phyloP scores from a whole-genome alignment of 2,113 vertebrate genomes.

The Poecilia latipinna region DNA sequence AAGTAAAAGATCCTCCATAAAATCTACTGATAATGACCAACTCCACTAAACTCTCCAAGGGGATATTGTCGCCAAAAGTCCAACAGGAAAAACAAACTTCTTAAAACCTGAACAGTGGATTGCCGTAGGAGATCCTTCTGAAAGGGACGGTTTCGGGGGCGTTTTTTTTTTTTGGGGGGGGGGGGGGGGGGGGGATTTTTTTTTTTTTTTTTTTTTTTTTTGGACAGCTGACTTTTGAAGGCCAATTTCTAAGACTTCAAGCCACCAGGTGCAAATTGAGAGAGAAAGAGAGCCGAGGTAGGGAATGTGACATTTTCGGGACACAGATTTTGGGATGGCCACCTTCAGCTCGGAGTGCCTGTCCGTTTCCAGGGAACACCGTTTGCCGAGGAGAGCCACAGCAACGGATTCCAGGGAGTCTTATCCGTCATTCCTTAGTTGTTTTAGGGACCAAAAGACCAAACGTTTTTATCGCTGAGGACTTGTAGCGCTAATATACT shows the following conservation, averaged over 20 bases:
- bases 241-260: constrained; percentile 75
- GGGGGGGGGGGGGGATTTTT: no score
- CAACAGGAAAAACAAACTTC: constrained; percentile 67
- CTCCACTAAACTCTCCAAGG: constrained; percentile 65
- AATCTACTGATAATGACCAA: constrained; percentile 63
- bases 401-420: constrained; percentile 90
- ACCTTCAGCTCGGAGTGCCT: constrained; percentile 91
- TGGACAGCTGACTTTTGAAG: constrained; percentile 73
- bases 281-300: constrained; percentile 66
- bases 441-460: constrained; percentile 99
- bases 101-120: constrained; percentile 66
- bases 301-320: constrained; percentile 80
- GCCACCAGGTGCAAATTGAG: constrained; percentile 58
- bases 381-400: constrained; percentile 86
- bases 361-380: constrained; percentile 89
- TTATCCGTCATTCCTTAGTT: constrained; percentile 99
- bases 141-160: constrained; percentile 51
- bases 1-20: constrained; percentile 70
- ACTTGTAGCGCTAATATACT: constrained; percentile 96
- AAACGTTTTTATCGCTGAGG: constrained; percentile 98
- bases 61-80: constrained; percentile 65
- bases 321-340: constrained; percentile 79
- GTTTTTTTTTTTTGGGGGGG: no score
- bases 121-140: constrained; percentile 72
- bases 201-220: constrained; percentile 16